A percentile compares a stretch with the other conserved stretches of the same genome.
Conservation (phyloP, 1,140 invertebrate species). For the Carcinoscorpius rotundicauda region DNA sequence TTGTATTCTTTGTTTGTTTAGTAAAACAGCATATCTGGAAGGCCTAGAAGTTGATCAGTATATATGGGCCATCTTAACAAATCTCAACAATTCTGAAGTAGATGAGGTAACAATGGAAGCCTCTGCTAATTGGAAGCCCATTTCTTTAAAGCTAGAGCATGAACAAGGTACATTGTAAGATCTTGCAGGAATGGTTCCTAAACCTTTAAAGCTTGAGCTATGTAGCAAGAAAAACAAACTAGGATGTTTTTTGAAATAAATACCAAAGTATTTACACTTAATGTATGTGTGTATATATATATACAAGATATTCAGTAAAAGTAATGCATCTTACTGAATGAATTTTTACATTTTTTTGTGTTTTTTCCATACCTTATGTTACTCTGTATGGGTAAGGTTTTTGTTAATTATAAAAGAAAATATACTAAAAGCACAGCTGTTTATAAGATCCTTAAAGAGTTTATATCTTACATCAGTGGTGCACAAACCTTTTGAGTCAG, state of each 20-base stretch:
- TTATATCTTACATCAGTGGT: too few relatives aligned
- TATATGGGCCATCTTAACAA: slow-evolving; percentile 80
- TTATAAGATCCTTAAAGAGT: too few relatives aligned
- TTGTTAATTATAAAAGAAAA: too few relatives aligned
- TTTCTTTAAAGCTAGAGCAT: slow-evolving; percentile 39
- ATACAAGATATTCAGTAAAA: too few relatives aligned
- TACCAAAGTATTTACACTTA: not conserved
- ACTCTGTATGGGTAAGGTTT: too few relatives aligned
- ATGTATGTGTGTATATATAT: too few relatives aligned
- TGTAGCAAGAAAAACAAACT: too few relatives aligned
- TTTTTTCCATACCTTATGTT: too few relatives aligned
- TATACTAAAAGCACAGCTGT: too few relatives aligned
- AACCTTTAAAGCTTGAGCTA: not conserved
- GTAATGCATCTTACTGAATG: too few relatives aligned
- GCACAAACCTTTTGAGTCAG: too few relatives aligned
- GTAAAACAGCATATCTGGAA: slow-evolving; percentile 82
- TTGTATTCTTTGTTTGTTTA: not conserved
- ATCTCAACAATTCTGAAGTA: slow-evolving; percentile 54
- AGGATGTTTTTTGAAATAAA: not conserved
- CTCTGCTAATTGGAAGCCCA: slow-evolving; percentile 80
- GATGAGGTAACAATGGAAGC: slow-evolving; percentile 92
- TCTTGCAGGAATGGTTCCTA: not conserved
- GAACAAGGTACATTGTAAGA: slow-evolving; percentile 34
- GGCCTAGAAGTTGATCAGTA: slow-evolving; percentile 92
- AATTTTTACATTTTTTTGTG: too few relatives aligned